These are phyloP conservation scores for Dipus sagitta DNA, from an alignment of 2,797 vertebrate genomes.

Conservation along the genomic window DNA sequence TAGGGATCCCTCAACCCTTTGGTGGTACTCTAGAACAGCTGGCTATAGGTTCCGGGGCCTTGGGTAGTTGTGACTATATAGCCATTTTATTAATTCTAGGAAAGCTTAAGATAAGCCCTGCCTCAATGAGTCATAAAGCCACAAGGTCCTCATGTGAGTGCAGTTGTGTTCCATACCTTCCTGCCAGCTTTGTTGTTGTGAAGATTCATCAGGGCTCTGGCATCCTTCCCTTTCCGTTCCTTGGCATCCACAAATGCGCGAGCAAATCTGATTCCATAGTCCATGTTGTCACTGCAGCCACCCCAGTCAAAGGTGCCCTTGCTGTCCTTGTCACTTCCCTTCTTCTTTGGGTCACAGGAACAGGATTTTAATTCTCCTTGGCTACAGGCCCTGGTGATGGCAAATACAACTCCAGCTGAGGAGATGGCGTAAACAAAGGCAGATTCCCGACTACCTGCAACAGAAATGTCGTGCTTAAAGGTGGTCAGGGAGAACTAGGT, in stretches of 20 bases:
- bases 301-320: constrained; percentile 96
- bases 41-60: background rate
- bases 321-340: constrained; percentile 92
- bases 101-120: background rate
- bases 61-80: background rate
- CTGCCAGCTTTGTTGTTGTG: constrained; percentile 97
- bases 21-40: constrained; percentile 14
- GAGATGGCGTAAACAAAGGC: constrained; percentile 98
- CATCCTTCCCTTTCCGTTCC: constrained; percentile 94
- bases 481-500: background rate
- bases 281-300: constrained; percentile 97
- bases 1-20: background rate
- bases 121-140: background rate
- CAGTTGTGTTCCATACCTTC: constrained; percentile 89
- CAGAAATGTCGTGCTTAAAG: constrained; percentile 73
- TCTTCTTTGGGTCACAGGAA: constrained; percentile 96
- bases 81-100: background rate
- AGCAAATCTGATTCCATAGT: constrained; percentile 95
- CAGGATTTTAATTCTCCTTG: constrained; percentile 96
- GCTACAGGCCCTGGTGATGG: constrained; percentile 96
- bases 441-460: constrained; percentile 95
- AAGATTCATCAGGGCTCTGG: constrained; percentile 95
- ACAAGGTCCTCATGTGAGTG: background rate
- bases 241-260: constrained; percentile 96
- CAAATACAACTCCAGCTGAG: constrained; percentile 96